These are phyloP conservation scores for Acromyrmex heyeri DNA, from an alignment of 1,140 invertebrate species.

Conservation along the genomic window DNA sequence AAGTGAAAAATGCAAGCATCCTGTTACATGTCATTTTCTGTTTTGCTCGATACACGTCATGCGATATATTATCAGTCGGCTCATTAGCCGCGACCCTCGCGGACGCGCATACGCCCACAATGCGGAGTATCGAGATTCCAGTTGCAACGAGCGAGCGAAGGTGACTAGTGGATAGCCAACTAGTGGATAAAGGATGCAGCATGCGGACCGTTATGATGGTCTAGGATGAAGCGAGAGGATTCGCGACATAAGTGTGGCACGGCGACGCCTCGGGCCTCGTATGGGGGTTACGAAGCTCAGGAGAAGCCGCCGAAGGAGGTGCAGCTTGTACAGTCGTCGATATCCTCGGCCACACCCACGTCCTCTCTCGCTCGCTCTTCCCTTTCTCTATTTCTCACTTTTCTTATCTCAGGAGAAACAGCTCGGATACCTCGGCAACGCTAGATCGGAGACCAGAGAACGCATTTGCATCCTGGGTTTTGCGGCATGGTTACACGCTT, in stretches of 20 bases:
- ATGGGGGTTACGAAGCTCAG: slow-evolving; percentile 73
- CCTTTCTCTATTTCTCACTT: slow-evolving; percentile 5
- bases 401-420: slow-evolving; percentile 32
- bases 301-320: slow-evolving; percentile 32
- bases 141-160: slow-evolving; percentile 28
- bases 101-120: slow-evolving; percentile 36
- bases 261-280: slow-evolving; percentile 53
- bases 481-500: slow-evolving; percentile 45
- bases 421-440: slow-evolving; percentile 59
- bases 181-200: slow-evolving; percentile 53
- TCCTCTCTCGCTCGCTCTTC: slow-evolving; percentile 25
- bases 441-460: slow-evolving; percentile 35
- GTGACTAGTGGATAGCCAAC: not conserved
- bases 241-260: slow-evolving; percentile 55
- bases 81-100: slow-evolving; percentile 46
- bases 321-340: slow-evolving; percentile 58
- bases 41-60: slow-evolving; percentile 14
- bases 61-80: slow-evolving; percentile 30
- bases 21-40: not conserved
- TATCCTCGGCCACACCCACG: slow-evolving; percentile 74
- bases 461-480: slow-evolving; percentile 69
- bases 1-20: not conserved
- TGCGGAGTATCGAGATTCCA: slow-evolving; percentile 56
- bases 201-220: slow-evolving; percentile 66
- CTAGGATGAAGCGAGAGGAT: slow-evolving; percentile 63